Percentiles rank a stretch among this genome's conserved stretches.
Evolutionary conservation across 2,113 vertebrate genomes (phyloP).

Genomic region (Hippocampus comes): DNA sequence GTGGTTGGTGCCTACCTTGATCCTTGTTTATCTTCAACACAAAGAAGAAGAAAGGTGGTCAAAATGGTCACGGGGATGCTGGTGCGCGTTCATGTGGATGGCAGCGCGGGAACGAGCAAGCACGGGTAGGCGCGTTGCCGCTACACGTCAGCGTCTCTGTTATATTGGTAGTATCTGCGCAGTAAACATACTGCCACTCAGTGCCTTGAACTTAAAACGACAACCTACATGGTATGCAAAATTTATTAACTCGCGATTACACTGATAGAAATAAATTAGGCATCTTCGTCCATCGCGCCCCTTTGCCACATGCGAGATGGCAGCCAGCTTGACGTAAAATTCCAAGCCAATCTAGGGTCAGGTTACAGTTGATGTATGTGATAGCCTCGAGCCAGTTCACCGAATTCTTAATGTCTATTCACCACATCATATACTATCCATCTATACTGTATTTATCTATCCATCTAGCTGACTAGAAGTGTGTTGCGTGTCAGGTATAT

Average conservation of each 20-base stretch:
- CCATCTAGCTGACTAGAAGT: background rate
- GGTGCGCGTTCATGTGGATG: constrained; percentile 37
- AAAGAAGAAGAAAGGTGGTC: constrained; percentile 4
- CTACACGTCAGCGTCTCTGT: background rate
- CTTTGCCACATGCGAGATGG: no score
- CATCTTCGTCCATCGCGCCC: no score
- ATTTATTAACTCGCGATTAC: no score
- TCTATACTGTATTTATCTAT: background rate
- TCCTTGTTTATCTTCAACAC: background rate
- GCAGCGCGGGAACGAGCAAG: constrained; percentile 36
- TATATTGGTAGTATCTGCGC: background rate
- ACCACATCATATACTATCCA: background rate
- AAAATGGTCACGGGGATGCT: constrained; percentile 23
- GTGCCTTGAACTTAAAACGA: no score
- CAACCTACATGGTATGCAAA: no score
- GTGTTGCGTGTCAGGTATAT: background rate
- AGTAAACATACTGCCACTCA: no score
- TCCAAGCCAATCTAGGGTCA: no score
- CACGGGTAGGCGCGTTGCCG: constrained; percentile 12
- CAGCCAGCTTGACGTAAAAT: no score
- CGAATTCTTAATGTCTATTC: background rate
- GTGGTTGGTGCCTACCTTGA: constrained; percentile 37
- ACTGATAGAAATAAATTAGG: no score
- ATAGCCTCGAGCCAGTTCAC: no score
- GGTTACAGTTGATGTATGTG: no score